Evolutionary conservation across 2,113 vertebrate genomes (phyloP), one percentile per base, ranked within the genome.

Genomic region (Empidonax traillii): DNA sequence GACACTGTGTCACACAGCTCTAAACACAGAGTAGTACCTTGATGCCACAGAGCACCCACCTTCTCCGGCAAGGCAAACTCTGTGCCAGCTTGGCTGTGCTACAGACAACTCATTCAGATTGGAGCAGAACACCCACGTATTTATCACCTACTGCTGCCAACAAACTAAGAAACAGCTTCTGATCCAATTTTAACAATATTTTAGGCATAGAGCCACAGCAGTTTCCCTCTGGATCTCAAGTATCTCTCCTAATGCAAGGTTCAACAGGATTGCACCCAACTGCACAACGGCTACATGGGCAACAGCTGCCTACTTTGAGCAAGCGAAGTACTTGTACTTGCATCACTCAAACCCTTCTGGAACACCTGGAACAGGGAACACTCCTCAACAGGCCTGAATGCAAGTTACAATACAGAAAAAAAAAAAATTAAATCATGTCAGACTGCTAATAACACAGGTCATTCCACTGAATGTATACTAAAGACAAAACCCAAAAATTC

Each of bases 211-310:
- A 49, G 20, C 12, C 44, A 49, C 9, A 11, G 69, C 5, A 46
- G 7, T 20, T 43, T 49, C n/a, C 3, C 27, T 22, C 33, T 19
- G 27, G 21, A 55, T 28, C 27, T 43, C 30, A 44, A 37, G 7
- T 14, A 55, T 5, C 39, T 39, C 30, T 30, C 51, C 25, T 6
- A 73, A 35, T 1, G 4, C 20, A 71, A 62, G 12, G 30, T 21
- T 62, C 37, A 89, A 46, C 8, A 66, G 12, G 25, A 88, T 2
- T 37, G 12, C 13, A 63, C 0, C 1, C 24, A 56, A 23, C 24
- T 79, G 37, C 44, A 53, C 23, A 58, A 59, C 1, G 3, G 1
- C 47, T 22, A 14, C 0, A 0, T 1, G 16, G 83, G 46, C 27
- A 56, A 58, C 23, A 83, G 39, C 56, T 52, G 27, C 44, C 28